A percentile compares a stretch with the other conserved stretches of the same genome.
These are phyloP conservation scores for Nannospalax galili DNA, from an alignment of 2,113 vertebrate genomes.

Conservation along the genomic window DNA sequence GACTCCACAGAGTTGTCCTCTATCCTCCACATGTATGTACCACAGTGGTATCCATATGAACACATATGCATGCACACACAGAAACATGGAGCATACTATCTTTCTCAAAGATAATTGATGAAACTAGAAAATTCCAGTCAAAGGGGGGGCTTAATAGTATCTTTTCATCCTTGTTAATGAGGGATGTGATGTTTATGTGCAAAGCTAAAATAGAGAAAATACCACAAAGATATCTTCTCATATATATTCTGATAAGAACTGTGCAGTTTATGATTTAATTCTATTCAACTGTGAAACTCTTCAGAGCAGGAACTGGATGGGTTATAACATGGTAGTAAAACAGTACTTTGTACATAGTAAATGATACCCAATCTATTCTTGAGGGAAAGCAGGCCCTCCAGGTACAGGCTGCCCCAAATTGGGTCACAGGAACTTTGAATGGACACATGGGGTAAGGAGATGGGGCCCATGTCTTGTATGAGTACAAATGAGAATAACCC, in stretches of 20 bases:
- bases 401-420: neutral
- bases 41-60: neutral
- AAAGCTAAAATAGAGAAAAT: constrained; percentile 37
- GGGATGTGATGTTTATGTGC: neutral
- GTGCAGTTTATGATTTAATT: neutral
- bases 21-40: neutral
- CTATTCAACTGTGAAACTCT: constrained; percentile 6
- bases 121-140: neutral
- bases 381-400: neutral
- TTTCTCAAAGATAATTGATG: constrained; percentile 28
- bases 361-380: neutral
- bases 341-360: neutral
- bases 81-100: neutral
- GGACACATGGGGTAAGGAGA: neutral
- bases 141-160: neutral
- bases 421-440: neutral
- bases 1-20: neutral
- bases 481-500: neutral
- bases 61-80: neutral
- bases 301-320: neutral
- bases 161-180: constrained; percentile 22
- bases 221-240: neutral
- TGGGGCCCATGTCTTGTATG: neutral
- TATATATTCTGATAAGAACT: constrained; percentile 25
- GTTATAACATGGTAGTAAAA: neutral